Percentiles rank a stretch among this genome's conserved stretches.
Conservation (phyloP, 2,113 vertebrate species). For the Myodes glareolus region DNA sequence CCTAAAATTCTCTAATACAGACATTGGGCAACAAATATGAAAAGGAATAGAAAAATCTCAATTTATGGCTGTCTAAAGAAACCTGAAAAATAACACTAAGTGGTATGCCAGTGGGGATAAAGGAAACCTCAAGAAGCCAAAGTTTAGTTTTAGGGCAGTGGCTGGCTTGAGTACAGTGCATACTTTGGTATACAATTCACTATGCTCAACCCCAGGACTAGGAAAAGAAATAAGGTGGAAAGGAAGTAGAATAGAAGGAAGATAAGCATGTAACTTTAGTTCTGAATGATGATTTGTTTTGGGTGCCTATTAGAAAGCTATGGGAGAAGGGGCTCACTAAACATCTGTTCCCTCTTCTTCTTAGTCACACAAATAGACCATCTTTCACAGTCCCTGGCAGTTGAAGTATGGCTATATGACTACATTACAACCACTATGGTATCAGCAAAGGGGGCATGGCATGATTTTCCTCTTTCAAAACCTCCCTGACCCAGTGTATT, state of each 20-base stretch:
- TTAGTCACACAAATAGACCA: not conserved
- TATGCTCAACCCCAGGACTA: not conserved
- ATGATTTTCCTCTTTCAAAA: not conserved
- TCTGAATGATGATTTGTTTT: constrained; percentile 1
- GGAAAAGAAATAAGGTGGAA: not conserved
- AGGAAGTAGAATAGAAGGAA: not conserved
- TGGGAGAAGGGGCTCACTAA: not conserved
- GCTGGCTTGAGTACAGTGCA: not conserved
- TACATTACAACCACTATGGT: not conserved
- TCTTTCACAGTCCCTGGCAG: not conserved
- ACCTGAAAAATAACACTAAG: not conserved
- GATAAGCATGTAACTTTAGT: not conserved
- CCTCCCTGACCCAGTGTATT: too few species aligned
- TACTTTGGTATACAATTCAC: not conserved
- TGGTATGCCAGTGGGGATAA: not conserved
- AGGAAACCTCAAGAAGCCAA: not conserved
- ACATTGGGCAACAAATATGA: not conserved
- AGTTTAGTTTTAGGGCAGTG: not conserved
- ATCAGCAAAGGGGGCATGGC: not conserved
- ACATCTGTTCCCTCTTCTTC: not conserved
- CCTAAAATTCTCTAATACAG: constrained; percentile 16
- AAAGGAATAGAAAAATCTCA: not conserved
- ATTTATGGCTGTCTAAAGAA: not conserved
- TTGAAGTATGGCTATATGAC: not conserved
- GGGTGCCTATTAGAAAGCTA: not conserved